Base-by-base conservation (phyloP, 2,888 invertebrate genomes). In the Gandaritis pyraliata region DNA sequence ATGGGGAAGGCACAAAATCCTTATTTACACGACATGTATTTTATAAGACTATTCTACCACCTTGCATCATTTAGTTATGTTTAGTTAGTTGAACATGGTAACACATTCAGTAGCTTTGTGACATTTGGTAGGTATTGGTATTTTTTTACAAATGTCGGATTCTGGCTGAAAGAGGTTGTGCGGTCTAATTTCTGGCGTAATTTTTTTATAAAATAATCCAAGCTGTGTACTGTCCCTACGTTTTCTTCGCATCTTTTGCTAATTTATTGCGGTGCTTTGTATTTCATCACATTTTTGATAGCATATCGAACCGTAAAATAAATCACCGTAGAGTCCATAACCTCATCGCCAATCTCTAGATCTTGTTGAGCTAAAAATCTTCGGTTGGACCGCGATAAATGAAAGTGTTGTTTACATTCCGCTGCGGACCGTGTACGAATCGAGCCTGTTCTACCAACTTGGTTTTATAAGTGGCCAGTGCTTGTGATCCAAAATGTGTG, bases 391-490 rank as follows among this genome's bases (percentile, higher is more conserved):
- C 65, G 78, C 76, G 78, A 74, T 87, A 80, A 81, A 86, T 80
- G 82, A 87, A 86, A 87, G 87, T 87, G 73, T 82, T 88, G 83
- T 87, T 86, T 88, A 86, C 82, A 84, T 87, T 85, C 76, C 77
- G 76, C 73, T 73, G 78, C 81, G 81, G 81, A 73, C 78, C 41
- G 45, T 78, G 77, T 71, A 68, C 69, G 66, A 70, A 71, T 70
- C 67, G 68, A 66, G 71, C 69, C 70, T 72, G 60, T 61, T 54
- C 57, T 58, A 65, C 3, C 62, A 70, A 68, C 67, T 69, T 64
- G 68, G 61, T 62, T 10, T 65, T 49, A 15, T 51, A 18, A 45
- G 53, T 64, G 72, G 71, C 62, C 65, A 67, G 72, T 68, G 69
- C 64, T 66, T 72, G 74, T 72, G 60, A 60, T 69, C 23, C 55